Conservation (phyloP, 2,888 invertebrate species). For the Galeopsomyia nigrocyanea region DNA sequence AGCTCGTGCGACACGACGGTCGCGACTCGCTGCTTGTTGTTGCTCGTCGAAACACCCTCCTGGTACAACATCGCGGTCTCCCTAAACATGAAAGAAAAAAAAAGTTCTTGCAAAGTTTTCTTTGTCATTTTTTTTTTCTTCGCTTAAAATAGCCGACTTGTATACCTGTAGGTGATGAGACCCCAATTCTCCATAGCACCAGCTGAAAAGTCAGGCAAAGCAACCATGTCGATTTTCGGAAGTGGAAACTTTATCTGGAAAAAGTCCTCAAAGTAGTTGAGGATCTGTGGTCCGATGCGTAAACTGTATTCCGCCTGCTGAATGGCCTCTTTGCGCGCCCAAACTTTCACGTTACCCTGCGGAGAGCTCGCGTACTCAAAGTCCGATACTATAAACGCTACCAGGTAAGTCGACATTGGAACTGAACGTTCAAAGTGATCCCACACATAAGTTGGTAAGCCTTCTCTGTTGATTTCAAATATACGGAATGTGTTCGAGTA, state of each 20-base stretch:
- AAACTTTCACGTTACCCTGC: conserved; percentile 67
- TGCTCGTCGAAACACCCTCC: conserved; percentile 50
- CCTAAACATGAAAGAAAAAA: conserved; percentile 62
- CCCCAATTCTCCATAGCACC: conserved; percentile 73
- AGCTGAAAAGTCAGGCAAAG: conserved; percentile 72
- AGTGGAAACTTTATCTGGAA: conserved; percentile 69
- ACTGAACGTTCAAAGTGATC: conserved; percentile 84
- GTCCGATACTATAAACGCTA: conserved; percentile 87
- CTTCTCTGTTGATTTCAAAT: conserved; percentile 68
- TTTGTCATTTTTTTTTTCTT: background rate
- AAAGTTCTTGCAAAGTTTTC: background rate
- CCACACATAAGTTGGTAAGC: conserved; percentile 77
- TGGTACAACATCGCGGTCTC: conserved; percentile 88
- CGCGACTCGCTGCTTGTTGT: conserved; percentile 56
- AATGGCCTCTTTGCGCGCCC: conserved; percentile 79
- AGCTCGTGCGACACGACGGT: conserved; percentile 71
- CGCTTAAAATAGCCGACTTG: conserved; percentile 62
- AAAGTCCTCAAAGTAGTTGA: conserved; percentile 68
- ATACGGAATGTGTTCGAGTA: too few relatives aligned
- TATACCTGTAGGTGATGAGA: conserved; percentile 70
- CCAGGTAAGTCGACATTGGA: conserved; percentile 85
- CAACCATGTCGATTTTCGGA: conserved; percentile 72
- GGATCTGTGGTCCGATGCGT: conserved; percentile 67
- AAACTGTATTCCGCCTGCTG: conserved; percentile 77
- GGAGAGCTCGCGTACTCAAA: conserved; percentile 80